Conservation (phyloP, 2,113 vertebrate genomes). For the Laterallus jamaicensis region DNA sequence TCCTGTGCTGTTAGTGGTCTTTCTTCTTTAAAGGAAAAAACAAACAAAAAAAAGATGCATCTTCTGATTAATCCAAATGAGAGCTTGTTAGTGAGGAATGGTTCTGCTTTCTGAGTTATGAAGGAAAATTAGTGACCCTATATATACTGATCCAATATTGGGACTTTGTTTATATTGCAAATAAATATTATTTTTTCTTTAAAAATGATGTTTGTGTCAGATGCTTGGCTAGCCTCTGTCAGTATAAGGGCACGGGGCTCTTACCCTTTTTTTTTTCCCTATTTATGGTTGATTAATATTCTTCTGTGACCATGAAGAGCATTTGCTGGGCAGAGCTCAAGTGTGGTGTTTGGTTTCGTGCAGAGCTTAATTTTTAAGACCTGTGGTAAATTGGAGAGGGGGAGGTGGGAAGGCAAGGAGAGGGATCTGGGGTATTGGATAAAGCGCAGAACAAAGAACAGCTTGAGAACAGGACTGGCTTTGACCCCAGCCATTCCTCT, state of each 20-base stretch:
- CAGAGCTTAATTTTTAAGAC: constrained; percentile 62
- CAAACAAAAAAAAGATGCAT: no score
- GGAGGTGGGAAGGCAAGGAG: not conserved
- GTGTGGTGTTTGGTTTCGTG: constrained; percentile 50
- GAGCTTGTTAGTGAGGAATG: no score
- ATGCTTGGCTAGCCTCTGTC: constrained; percentile 50
- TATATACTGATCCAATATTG: constrained; percentile 87
- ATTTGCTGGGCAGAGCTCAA: constrained; percentile 51
- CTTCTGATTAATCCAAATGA: no score
- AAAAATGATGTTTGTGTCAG: constrained; percentile 70
- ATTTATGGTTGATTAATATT: constrained; percentile 6
- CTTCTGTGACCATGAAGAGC: constrained; percentile 22
- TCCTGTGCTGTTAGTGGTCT: constrained; percentile 86
- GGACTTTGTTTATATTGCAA: constrained; percentile 98
- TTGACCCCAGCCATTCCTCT: constrained; percentile 8
- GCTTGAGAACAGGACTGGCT: constrained; percentile 3
- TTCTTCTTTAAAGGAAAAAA: constrained; percentile 67
- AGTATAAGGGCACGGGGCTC: not conserved
- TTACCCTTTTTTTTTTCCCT: not conserved
- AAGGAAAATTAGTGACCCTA: constrained; percentile 90
- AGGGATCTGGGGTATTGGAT: constrained; percentile 29
- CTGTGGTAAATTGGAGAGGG: constrained; percentile 40
- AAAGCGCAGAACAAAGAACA: constrained; percentile 34
- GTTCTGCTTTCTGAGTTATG: constrained; percentile 87
- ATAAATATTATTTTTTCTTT: constrained; percentile 99